Evolutionary conservation across 2,113 vertebrate genomes (phyloP), one percentile per base, ranked within the genome.

Genomic region (Fukomys damarensis): DNA sequence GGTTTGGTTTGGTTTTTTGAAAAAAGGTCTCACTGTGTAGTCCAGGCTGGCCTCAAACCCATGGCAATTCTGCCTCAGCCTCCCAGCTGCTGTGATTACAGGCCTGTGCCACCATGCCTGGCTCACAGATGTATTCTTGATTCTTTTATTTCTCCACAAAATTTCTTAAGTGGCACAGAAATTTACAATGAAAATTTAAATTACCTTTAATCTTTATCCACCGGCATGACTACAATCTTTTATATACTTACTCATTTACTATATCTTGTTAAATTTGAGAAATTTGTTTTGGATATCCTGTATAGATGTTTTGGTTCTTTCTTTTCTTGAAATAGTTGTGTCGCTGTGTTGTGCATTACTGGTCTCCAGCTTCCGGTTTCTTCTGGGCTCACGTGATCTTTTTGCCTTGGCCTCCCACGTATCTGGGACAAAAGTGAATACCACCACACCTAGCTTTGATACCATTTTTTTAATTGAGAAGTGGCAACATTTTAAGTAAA

Each of bases 171-270:
- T 59, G 28, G 63, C 16, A 76, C 1, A n/a, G 38, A 93, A 66
- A 65, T 84, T 85, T 66, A 76, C 32, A 66, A 1, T 89, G 65
- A 77, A 85, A 94, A 89, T 86, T 82, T 54, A 94, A 81, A 68
- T 91, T 66, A 56, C 41, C 46, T 68, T 59, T 7, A 35, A 19
- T 92, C 26, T 92, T 85, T 77, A 58, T 77, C 46, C 7, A 66
- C 19, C 32, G 88, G 49, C 88, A 76, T 92, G 52, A 68, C 10
- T 87, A 6, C 16, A 24, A 0, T 94, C 49, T 90, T 74, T 35
- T 49, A 90, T 93, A 10, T 12, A 56, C 7, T 89, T 83, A 76
- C 1, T 79, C 30, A 59, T 14, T 83, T 56, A 58, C 5, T 61
- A 0, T 82, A n/a, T 30, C 38, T 85, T 59, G 0, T 89, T 93